Base-by-base conservation (phyloP, 2,113 vertebrate species). In the Tetrax tetrax region DNA sequence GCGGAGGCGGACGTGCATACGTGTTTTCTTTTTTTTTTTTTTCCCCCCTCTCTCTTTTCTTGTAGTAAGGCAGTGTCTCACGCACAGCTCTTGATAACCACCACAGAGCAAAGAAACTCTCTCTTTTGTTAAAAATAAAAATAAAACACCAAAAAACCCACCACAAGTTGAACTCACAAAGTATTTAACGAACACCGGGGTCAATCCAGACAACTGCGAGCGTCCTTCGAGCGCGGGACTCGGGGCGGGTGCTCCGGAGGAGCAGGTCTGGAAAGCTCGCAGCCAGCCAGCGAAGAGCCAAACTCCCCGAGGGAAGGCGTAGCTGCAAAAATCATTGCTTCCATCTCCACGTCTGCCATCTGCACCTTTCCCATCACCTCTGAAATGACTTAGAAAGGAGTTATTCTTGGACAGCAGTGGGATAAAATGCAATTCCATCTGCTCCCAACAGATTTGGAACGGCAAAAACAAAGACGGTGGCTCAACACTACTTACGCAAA, bases 381-480 rank as follows among this genome's bases (percentile, higher is more conserved):
- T 21, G 15, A 89, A 75, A 81, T 18, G 37, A 43, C 72, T 95
- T 71, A 17, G 41, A 57, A 81, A 91, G 57, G 69, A 95, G 88
- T 64, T 95, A 89, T 96, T 95, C 83, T 84, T 79, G 90, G 71
- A 68, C 0, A 1, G 80, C 2, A 64, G 56, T 1, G 3, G 53
- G 68, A 75, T 82, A 57, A 74, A 84, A 61, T 10, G 12, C 21
- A 92, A 92, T 82, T 92, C 96, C 96, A 95, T 96, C 96, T 96
- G 96, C 77, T 96, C 48, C 3, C 76, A 78, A 70, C 83, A 89
- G 77, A 93, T 91, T 53, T 68, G 25, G 56, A 87, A 59, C 83
- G 79, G 81, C 69, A 89, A 66, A 77, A 81, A 59, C 80, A 92
- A 83, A 82, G 74, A 25, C 7, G 5, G 71, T 16, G 61, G 63